Base-by-base conservation (phyloP, 2,113 vertebrate genomes). In the Etia nguti region DNA sequence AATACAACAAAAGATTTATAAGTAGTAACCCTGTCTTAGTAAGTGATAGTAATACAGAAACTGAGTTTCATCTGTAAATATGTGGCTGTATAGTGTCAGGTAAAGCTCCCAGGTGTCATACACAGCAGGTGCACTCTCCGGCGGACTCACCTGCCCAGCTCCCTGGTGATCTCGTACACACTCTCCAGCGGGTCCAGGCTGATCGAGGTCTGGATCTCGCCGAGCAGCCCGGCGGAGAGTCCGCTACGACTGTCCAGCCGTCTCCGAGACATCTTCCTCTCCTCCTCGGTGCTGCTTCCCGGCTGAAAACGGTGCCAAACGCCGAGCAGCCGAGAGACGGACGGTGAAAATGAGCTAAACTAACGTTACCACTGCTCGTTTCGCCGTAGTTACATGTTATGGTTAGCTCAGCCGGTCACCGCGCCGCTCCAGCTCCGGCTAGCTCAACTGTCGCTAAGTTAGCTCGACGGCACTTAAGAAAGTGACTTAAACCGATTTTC, bases 131-230 rank as follows among this genome's bases (percentile, higher is more conserved):
- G 24, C 4, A 52, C 26, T n/a, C 22, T 73, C 46, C 34, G 0
- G 16, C 46, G 46, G 26, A 48, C 97, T 97, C 94, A 99, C 98
- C 98, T 97, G 80, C 98, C 98, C 1, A 99, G 92, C 59, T 98
- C 97, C 29, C 96, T 97, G 0, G 97, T 97, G 83, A 98, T 93
- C 10, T 97, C 91, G 81, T 98, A 99, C 46, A 96, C 96, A 87
- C 89, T 95, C 24, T 98, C 93, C 86, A 99, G 94, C 18, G 96
- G 96, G 11, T 98, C 98, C 3, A 90, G 92, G 92, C 90, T 97
- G 86, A 99, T 96, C 1, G 92, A 95, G 1, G 97, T 99, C 90
- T 98, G 97, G 24, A 94, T 94, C 54, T 97, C 95, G 4, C 94
- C 89, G 18, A 98, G 97, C 68, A 99, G 90, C 86, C 97, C 97